Evolutionary conservation across 2,113 vertebrate genomes (phyloP).

Genomic region (Saguinus imperator): DNA sequence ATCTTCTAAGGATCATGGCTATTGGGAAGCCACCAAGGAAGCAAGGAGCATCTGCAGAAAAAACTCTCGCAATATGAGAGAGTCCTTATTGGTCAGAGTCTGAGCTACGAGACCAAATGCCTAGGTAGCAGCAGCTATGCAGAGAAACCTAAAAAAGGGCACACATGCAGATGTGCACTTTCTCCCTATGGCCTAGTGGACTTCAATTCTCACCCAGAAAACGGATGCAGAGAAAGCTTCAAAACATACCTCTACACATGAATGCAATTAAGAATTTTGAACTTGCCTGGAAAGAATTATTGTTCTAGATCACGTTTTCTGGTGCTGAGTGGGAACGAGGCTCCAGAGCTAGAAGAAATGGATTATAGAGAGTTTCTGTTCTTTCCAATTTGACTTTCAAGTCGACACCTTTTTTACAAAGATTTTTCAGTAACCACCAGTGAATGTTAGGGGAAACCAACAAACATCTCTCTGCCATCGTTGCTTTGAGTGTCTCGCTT

Average conservation of each 20-base stretch:
- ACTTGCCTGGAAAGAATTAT: conserved; percentile 27
- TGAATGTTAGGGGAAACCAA: not conserved
- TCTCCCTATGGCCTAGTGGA: not conserved
- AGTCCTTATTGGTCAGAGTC: not conserved
- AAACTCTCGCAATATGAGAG: not conserved
- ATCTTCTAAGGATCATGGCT: not conserved
- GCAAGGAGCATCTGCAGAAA: not conserved
- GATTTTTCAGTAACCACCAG: not conserved
- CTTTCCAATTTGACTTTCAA: conserved; percentile 39
- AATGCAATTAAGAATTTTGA: conserved; percentile 48
- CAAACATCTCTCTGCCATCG: not conserved
- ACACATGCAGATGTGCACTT: not conserved
- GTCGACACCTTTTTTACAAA: not conserved
- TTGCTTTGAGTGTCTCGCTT: not conserved
- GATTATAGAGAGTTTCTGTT: not conserved
- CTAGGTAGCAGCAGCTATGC: not conserved
- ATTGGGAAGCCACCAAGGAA: not conserved
- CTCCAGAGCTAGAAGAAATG: not conserved
- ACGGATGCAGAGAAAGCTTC: not conserved
- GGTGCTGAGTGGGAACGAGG: not conserved
- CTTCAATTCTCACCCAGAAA: not conserved
- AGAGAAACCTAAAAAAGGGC: not conserved
- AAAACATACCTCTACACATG: not conserved
- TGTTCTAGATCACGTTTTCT: not conserved
- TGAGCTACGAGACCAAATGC: not conserved